Percentiles rank a stretch among this genome's conserved stretches.
These are phyloP conservation scores for Polylopha cassiicola DNA, from an alignment of 2,888 invertebrate genomes.

Conservation along the genomic window DNA sequence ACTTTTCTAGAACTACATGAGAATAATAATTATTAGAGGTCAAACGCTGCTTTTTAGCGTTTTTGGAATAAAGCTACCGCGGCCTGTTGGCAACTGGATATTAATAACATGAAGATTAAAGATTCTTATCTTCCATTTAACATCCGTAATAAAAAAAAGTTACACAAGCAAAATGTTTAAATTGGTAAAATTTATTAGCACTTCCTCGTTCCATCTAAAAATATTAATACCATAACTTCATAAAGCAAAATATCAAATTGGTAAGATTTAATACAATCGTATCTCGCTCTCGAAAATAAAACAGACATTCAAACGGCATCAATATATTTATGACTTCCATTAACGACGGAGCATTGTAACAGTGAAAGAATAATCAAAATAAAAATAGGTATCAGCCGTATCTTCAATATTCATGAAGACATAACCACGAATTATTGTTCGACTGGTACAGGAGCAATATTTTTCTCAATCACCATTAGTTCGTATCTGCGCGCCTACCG, in stretches of 20 bases:
- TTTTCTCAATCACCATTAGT: constrained; percentile 78
- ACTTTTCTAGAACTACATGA: no score
- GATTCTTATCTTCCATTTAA: no score
- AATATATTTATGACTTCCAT: constrained; percentile 48
- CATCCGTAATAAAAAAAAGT: no score
- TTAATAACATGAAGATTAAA: no score
- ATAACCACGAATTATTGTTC: constrained; percentile 68
- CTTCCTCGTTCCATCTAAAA: no score
- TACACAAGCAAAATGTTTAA: no score
- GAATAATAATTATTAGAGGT: no score
- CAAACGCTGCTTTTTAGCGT: no score
- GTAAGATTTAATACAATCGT: constrained; percentile 20
- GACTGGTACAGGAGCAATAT: constrained; percentile 61
- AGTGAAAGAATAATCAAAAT: constrained; percentile 56
- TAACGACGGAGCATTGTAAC: constrained; percentile 39
- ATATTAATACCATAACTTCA: no score
- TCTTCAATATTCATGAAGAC: constrained; percentile 76
- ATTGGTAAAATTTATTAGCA: no score
- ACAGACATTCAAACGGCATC: constrained; percentile 33
- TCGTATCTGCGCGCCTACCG: constrained; percentile 68
- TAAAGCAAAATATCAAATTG: constrained; percentile 14
- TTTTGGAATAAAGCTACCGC: no score
- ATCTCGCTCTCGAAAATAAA: constrained; percentile 34
- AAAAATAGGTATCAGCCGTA: constrained; percentile 58
- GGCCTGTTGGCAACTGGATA: no score